Base-by-base conservation (phyloP, 2,113 vertebrate genomes). In the Hemibates koningsi region DNA sequence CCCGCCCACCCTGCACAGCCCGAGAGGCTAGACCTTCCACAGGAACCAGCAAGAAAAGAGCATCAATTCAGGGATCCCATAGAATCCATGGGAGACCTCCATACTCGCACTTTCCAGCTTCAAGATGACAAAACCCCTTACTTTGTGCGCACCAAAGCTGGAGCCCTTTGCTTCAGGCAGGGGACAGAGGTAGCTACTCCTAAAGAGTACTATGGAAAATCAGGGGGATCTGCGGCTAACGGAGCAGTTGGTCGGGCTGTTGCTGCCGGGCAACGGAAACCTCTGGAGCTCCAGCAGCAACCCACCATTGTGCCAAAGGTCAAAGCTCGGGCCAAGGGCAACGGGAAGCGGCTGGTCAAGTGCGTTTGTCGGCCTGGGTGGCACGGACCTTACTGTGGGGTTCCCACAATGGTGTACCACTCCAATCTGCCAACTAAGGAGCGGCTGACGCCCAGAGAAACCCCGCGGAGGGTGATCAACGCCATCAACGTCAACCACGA, bases 401-500 rank as follows among this genome's bases (percentile, higher is more conserved):
- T 99, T 53, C 99, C 99, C 89, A 99, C 99, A 0, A 98, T 99
- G 96, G 98, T 99, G 81, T 98, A 99, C 90, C 97, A 99, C 96
- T 99, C 99, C 90, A 99, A 99, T 86, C 96, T 99, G 90, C 98
- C 98, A 80, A 99, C 98, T 50, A 99, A 99, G 96, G 98, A 99
- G 92, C 96, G 98, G 5, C 97, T 99, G 3, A 96, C 96, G 6
- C 99, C 98, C 0, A 94, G 99, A 29, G 97, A 97, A 54, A 89
- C 93, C 6, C 98, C 98, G 0, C 96, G 99, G 9, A 95, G 98
- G 3, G 96, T 99, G 85, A 98, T 99, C 94, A 99, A 99, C 0
- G 99, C 98, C 90, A 98, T 99, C 95, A 99, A 99, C 1, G 91
- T 99, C 81, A 99, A 99, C 96, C 99, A 99, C 7, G 99, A 99